Base-by-base conservation (phyloP, 2,113 vertebrate genomes). In the Probosciger aterrimus region DNA sequence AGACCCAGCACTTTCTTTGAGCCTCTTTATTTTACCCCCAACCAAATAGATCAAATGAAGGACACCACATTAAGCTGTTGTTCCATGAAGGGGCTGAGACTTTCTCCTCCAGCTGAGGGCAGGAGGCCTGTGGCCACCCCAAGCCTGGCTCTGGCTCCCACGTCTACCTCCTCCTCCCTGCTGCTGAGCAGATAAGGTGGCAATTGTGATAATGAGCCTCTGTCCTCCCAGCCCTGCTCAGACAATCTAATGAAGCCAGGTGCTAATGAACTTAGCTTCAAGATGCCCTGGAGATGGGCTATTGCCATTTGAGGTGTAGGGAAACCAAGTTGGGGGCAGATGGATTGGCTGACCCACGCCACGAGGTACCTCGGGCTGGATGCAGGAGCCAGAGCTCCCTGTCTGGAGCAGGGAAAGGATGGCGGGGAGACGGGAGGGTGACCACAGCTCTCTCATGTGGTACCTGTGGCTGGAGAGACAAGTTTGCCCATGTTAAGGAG, bases 401-500 rank as follows among this genome's bases (percentile, higher is more conserved):
- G 70, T 65, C 82, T 6, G 35, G 70, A 92, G 86, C 59, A 77
- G 76, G 71, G 68, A 62, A 88, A 84, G 92, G 93, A 60, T 0
- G 2, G 67, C 47, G 85, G 82, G 84, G 70, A 94, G 95, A 92
- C 25, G 0, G 0, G 5, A 74, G 47, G 80, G 76, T 0, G 14
- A 93, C 86, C 82, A 73, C 67, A 83, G 59, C 71, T 70, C 59
- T 93, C 73, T 96, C 27, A 69, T 80, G 93, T 73, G 91, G 82
- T 88, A 44, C 52, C 79, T 88, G 82, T 80, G 82, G 78, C 93
- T 90, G 82, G 84, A 91, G 82, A 82, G 88, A 96, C 81, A 24
- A 78, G 90, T 94, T 95, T 90, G 79, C 30, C 68, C 43, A 82
- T 33, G 1, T 92, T 57, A 76, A 52, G 39, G 62, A 93, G 71